Base-by-base conservation (phyloP, 2,113 vertebrate species). In the Chamaetylas fuelleborni region DNA sequence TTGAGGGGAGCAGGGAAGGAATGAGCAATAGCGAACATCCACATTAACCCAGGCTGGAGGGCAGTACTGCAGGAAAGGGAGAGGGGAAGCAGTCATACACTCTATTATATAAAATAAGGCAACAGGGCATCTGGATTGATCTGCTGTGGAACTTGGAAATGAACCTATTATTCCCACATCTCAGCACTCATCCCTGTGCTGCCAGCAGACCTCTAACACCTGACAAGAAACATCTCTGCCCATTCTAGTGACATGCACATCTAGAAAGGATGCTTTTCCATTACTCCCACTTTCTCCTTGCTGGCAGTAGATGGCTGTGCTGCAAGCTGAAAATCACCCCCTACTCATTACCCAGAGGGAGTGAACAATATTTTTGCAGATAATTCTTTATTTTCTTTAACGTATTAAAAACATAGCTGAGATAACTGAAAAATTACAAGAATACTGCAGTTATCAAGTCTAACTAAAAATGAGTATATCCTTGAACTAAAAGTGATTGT, bases 171-270 rank as follows among this genome's bases (percentile, higher is more conserved):
- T 83, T 93, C 92, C 58, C 60, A 73, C 3, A 0, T 78, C 76
- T 80, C 67, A n/a, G 17, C 70, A 38, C 77, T 92, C 47, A 54
- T 58, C 38, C 42, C 64, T 64, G 43, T 60, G 64, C 79, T 95
- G 92, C 92, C 90, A 93, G 79, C 82, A 88, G 56, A 86, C 62
- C 62, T 71, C 86, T 78, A 71, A 65, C 74, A 88, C 85, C 85
- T 95, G 92, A 90, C 74, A 90, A 90, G 79, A 72, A 66, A 40
- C 0, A 0, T 86, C 85, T 77, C 88, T 90, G 76, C 90, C 82
- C 71, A 14, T 88, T 80, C 54, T 42, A 69, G 85, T 56, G 88
- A 61, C 74, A 57, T 3, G 53, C 67, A 81, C 87, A 40, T 51
- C 81, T 76, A 92, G 70, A 57, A 45, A 28, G 82, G 85, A 83